phyloP scores from a whole-genome alignment of 1,140 invertebrate genomes.

The Thaumetopoea pityocampa region DNA sequence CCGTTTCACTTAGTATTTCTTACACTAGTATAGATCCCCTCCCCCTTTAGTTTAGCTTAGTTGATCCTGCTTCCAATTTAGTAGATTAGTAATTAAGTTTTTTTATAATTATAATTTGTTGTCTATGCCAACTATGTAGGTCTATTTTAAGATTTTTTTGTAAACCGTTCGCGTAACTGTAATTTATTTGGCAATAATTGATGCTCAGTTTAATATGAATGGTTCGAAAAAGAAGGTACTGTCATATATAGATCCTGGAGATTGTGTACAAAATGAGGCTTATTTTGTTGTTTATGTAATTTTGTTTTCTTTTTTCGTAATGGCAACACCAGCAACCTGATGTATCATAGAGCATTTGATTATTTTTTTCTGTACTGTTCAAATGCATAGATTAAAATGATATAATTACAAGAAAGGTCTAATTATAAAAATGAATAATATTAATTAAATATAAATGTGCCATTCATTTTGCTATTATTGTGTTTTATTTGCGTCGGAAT shows the following conservation, averaged over 20 bases:
- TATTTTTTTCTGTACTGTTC: slow-evolving; percentile 37
- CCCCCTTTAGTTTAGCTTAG: slow-evolving; percentile 52
- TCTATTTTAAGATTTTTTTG: slow-evolving; percentile 26
- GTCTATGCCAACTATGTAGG: slow-evolving; percentile 31
- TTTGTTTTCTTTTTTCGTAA: slow-evolving; percentile 27
- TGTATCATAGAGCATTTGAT: slow-evolving; percentile 43
- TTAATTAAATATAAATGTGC: slow-evolving; percentile 76
- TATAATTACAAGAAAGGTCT: slow-evolving; percentile 67
- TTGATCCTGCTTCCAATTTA: slow-evolving; percentile 68
- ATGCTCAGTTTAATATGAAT: slow-evolving; percentile 36
- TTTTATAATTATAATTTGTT: slow-evolving; percentile 47
- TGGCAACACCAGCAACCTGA: slow-evolving; percentile 27
- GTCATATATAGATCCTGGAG: slow-evolving; percentile 40
- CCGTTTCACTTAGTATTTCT: slow-evolving; percentile 54
- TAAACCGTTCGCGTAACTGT: slow-evolving; percentile 25
- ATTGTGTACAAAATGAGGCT: slow-evolving; percentile 55
- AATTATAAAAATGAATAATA: slow-evolving; percentile 75
- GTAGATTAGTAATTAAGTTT: slow-evolving; percentile 63
- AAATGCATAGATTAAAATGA: slow-evolving; percentile 64
- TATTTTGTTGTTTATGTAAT: slow-evolving; percentile 33
- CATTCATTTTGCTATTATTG: slow-evolving; percentile 73
- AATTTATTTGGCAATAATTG: slow-evolving; percentile 41
- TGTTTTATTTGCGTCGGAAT: slow-evolving; percentile 74
- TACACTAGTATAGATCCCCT: slow-evolving; percentile 40
- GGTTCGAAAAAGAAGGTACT: slow-evolving; percentile 15